A percentile compares a stretch with the other conserved stretches of the same genome.
Conservation (phyloP, 2,888 invertebrate genomes). For the Hirtodrosophila alboralis region DNA sequence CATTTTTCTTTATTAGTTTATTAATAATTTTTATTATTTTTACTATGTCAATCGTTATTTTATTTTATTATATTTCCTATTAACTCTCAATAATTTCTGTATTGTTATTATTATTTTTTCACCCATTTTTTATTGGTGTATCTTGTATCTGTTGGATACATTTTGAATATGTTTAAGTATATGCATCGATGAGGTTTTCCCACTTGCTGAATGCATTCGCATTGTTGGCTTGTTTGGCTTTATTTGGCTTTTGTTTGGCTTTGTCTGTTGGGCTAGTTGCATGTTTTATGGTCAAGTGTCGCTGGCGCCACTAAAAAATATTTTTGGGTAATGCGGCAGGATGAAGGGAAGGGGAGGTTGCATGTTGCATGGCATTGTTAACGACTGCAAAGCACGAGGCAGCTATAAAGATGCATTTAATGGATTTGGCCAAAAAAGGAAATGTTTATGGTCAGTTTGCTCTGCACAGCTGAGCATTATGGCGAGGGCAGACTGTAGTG, state of each 20-base stretch:
- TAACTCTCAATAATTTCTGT: too few species aligned
- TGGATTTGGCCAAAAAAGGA: slow-evolving; percentile 41
- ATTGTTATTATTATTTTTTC: too few species aligned
- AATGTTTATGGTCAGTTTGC: slow-evolving; percentile 34
- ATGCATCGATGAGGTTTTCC: slow-evolving; percentile 28
- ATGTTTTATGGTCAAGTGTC: slow-evolving; percentile 49
- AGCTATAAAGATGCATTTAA: slow-evolving; percentile 44
- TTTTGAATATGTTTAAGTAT: slow-evolving; percentile 39
- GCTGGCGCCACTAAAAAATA: slow-evolving; percentile 34
- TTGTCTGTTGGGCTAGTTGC: slow-evolving; percentile 25
- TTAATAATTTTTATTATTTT: too few species aligned
- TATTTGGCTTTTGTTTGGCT: too few species aligned
- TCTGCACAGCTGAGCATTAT: background rate
- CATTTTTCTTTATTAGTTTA: too few species aligned
- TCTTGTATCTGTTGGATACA: slow-evolving; percentile 45
- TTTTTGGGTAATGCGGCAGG: background rate
- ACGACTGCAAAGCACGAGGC: slow-evolving; percentile 47
- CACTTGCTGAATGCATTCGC: slow-evolving; percentile 16
- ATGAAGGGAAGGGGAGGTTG: slow-evolving; percentile 2
- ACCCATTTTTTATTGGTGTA: too few species aligned
- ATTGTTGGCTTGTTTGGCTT: slow-evolving; percentile 6
- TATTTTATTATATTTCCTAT: too few species aligned
- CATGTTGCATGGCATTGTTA: slow-evolving; percentile 33
- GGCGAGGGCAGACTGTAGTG: too few species aligned
- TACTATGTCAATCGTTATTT: too few species aligned